Percentiles rank a stretch among this genome's conserved stretches.
Evolutionary conservation across 2,888 invertebrate genomes (phyloP).

Genomic region (Carpatolechia fugitivella): DNA sequence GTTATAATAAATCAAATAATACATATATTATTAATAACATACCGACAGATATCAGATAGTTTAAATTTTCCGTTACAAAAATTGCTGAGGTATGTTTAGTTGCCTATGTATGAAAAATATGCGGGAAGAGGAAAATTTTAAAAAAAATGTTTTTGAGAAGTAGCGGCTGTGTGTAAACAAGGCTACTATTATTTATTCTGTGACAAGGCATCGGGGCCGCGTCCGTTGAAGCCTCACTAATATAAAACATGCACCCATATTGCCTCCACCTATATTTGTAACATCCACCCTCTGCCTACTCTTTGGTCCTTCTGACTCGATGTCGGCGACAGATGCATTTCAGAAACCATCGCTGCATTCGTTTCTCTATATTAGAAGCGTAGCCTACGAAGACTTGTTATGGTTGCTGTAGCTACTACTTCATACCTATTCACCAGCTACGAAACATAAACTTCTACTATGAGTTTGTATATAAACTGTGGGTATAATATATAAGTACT

Average conservation of each 20-base stretch:
- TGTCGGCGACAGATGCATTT: neutral
- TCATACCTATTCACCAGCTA: neutral
- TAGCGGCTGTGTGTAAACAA: too few relatives aligned
- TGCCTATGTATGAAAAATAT: neutral
- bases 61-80: too few relatives aligned
- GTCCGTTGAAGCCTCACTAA: constrained; percentile 64
- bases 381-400: too few relatives aligned
- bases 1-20: too few relatives aligned
- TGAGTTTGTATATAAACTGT: neutral
- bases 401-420: neutral
- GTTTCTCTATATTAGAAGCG: too few relatives aligned
- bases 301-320: constrained; percentile 8
- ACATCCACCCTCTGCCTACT: constrained; percentile 35
- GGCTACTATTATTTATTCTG: too few relatives aligned
- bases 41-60: too few relatives aligned
- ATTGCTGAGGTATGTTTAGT: too few relatives aligned
- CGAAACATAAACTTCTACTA: neutral
- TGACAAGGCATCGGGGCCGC: constrained; percentile 58
- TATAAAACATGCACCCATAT: constrained; percentile 69
- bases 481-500: neutral
- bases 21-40: too few relatives aligned
- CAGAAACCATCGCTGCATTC: neutral
- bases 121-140: neutral
- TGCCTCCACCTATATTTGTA: constrained; percentile 51
- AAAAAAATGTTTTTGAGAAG: too few relatives aligned